Conservation (phyloP, 2,113 vertebrate species). For the Megaptera novaeangliae region DNA sequence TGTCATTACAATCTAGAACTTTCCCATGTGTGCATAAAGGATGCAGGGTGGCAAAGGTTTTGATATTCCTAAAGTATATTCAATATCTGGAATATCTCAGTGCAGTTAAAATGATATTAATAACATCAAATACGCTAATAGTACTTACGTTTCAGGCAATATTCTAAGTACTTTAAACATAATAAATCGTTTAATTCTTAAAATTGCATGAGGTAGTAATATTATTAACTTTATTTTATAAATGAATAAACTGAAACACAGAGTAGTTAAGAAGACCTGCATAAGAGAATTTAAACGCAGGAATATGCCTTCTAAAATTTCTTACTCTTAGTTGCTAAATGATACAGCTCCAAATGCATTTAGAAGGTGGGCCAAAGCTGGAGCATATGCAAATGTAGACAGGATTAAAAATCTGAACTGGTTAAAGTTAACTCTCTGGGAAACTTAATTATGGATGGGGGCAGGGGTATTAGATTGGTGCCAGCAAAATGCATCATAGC, state of each 20-base stretch:
- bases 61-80: background rate
- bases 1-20: background rate
- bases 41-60: background rate
- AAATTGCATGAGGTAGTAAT: background rate
- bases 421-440: background rate
- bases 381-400: background rate
- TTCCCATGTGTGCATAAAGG: background rate
- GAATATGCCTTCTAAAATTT: background rate
- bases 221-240: background rate
- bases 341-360: background rate
- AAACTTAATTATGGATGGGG: background rate
- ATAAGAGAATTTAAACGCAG: background rate
- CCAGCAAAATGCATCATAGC: accelerated
- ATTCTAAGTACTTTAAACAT: background rate
- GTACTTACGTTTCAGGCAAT: background rate
- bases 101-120: background rate
- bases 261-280: background rate
- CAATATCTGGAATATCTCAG: background rate
- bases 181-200: background rate
- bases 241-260: background rate
- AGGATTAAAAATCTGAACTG: background rate
- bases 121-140: background rate
- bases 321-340: background rate
- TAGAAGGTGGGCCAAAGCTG: background rate
- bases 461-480: background rate